These are phyloP conservation scores for Microcebus tavaratra DNA, from an alignment of 2,113 vertebrate species.

Conservation along the genomic window DNA sequence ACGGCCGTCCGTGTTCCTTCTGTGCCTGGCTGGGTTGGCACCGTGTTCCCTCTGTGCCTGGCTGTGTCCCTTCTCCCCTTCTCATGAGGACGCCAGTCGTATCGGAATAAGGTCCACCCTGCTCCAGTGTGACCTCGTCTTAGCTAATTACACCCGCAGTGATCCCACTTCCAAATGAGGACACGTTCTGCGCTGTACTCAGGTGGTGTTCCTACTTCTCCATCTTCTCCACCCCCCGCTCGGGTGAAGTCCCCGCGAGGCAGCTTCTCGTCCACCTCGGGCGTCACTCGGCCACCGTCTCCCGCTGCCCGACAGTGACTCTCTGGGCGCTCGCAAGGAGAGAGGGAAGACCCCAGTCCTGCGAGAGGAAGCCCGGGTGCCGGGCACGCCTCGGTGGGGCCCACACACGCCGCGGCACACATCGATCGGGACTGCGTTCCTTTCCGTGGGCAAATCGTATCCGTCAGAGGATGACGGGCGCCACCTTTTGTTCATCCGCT, in stretches of 20 bases:
- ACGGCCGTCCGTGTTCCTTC: fast-evolving
- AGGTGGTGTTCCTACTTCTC: neutral
- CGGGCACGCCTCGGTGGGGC: fast-evolving
- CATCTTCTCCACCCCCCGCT: fast-evolving
- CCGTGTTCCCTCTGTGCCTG: too few relatives aligned
- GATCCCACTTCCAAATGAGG: neutral
- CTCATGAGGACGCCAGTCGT: fast-evolving
- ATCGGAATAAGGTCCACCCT: fast-evolving
- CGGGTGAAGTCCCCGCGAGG: neutral
- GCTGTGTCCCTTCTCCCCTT: neutral
- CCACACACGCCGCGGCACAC: too few relatives aligned
- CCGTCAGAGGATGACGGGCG: neutral
- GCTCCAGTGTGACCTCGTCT: neutral
- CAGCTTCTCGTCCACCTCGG: neutral
- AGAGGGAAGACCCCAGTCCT: neutral
- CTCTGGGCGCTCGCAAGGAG: neutral
- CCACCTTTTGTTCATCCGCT: neutral
- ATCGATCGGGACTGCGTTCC: neutral
- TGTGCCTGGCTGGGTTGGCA: too few relatives aligned
- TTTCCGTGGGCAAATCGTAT: neutral
- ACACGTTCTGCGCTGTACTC: neutral
- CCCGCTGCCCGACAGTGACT: neutral
- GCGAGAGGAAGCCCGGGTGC: fast-evolving
- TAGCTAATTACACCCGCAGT: neutral
- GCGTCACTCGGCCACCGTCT: neutral